These are phyloP conservation scores for Pomacea canaliculata DNA, from an alignment of 2,888 invertebrate species.

Conservation along the genomic window DNA sequence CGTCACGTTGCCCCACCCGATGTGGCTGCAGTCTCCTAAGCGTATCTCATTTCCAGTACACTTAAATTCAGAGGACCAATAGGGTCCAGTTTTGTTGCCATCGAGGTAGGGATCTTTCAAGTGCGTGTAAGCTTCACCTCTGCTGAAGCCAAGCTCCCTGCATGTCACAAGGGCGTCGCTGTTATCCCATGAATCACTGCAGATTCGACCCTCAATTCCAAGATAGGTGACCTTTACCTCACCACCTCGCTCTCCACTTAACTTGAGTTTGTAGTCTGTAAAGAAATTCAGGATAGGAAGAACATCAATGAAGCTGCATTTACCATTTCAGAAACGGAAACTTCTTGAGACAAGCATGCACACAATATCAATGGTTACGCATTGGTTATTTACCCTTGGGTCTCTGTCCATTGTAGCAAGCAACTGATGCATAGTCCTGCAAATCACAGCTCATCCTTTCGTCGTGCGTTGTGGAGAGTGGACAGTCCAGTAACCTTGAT, in stretches of 20 bases:
- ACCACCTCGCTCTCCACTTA: conserved; percentile 41
- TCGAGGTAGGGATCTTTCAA: conserved; percentile 37
- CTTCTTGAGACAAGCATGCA: too few species aligned
- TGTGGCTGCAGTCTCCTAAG: conserved; percentile 45
- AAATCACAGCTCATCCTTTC: conserved; percentile 32
- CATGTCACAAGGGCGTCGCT: conserved; percentile 50
- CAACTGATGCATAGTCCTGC: conserved; percentile 50
- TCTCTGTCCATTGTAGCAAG: conserved; percentile 54
- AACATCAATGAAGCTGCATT: too few species aligned
- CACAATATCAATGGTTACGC: too few species aligned
- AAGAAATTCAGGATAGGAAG: neutral
- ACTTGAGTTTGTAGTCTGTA: conserved; percentile 42
- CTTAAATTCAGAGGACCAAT: conserved; percentile 73
- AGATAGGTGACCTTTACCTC: conserved; percentile 44
- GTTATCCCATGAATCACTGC: conserved; percentile 53
- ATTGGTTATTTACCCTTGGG: conserved; percentile 27
- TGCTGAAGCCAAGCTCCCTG: conserved; percentile 43
- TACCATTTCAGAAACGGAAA: too few species aligned
- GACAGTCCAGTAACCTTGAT: conserved; percentile 45
- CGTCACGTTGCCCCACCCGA: conserved; percentile 48
- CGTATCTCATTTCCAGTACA: conserved; percentile 50
- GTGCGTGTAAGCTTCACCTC: conserved; percentile 44
- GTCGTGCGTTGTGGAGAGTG: conserved; percentile 9
- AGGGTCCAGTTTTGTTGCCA: conserved; percentile 68
- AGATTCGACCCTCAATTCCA: conserved; percentile 49